Evolutionary conservation across 2,797 vertebrate genomes (phyloP), one percentile per base, ranked within the genome.

Genomic region (Dicrostonyx torquatus): DNA sequence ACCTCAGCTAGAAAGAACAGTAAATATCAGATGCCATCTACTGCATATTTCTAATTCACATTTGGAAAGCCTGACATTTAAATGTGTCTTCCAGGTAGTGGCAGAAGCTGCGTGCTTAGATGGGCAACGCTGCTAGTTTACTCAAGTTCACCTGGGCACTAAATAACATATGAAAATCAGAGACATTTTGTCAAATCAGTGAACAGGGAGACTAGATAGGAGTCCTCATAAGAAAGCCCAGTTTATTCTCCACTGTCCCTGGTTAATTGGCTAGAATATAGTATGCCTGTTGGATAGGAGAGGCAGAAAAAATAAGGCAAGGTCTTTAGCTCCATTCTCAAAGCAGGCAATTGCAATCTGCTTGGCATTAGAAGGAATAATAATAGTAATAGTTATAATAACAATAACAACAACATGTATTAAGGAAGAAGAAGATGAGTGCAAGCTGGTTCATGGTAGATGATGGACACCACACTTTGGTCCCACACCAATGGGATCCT

Each of bases 21-120:
- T 90, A 97, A 93, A 95, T 96, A 95, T 82, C 93, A 96, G 94
- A 87, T 31, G 26, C 6, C 2, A 50, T 55, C 77, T 43, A 13
- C 2, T 50, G 70, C 3, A 62, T 73, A 34, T 73, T 83, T 64
- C 76, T 95, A 89, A 72, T 55, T 73, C 72, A 48, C 53, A 77
- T 90, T 90, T 76, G 85, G 84, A 82, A 96, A 94, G 62, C 64
- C 55, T 97, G 96, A 92, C 91, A 93, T 96, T 97, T 95, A 82
- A 95, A 66, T 87, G 34, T 0, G 0, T 76, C 50, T 60, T 82
- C 34, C 1, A 77, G 89, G 76, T 70, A 64, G 64, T 75, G 73
- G 62, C 64, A 31, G 48, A 60, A 26, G 4, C 31, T 37, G 84
- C 26, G 20, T 73, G 87, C 80, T 68, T n/a, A 11, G 29, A 45